Evolutionary conservation across 2,113 vertebrate genomes (phyloP), one percentile per base, ranked within the genome.

Genomic region (Takifugu flavidus): DNA sequence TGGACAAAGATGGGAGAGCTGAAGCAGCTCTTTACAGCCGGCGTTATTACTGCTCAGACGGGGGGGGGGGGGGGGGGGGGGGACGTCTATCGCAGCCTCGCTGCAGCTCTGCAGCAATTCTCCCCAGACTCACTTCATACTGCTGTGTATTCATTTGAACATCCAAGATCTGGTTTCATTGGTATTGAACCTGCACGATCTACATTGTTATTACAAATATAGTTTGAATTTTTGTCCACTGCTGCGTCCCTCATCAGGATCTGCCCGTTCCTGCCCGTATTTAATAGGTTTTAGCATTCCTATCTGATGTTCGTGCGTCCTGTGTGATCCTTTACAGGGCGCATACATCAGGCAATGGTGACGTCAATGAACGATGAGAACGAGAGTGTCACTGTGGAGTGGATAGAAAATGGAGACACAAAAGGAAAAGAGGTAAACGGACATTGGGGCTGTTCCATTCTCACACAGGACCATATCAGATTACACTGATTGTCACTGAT

Each of bases 321-420:
- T 45, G 13, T 49, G 7, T 39, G 34, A 39, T 39, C 34, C 34
- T 39, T 70, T 27, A 62, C 82, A 92, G 96, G 96, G 46, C 94
- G 95, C 83, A 96, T 98, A 90, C 96, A 98, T 75, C 93, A 98
- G 89, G 96, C 96, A 58, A 98, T 98, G 96, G 96, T 98, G 77
- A 98, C 96, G 25, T 98, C 95, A 10, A 82, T 96, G 78, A 97
- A 98, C 79, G 95, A 96, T 81, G 94, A 97, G 79, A 96, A 95
- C 49, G 95, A 98, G 90, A 98, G 96, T 6, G 94, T 96, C 75
- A 98, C 95, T 8, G 96, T 98, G 82, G 96, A 98, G 72, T 98
- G 96, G 96, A 96, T 97, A 83, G 96, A 98, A 93, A 98, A 96
- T 90, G 95, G 96, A 77, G 95, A 98, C 87, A 96, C 95, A 74